These are phyloP conservation scores for Pseudopipra pipra DNA, from an alignment of 2,113 vertebrate species.

Conservation along the genomic window DNA sequence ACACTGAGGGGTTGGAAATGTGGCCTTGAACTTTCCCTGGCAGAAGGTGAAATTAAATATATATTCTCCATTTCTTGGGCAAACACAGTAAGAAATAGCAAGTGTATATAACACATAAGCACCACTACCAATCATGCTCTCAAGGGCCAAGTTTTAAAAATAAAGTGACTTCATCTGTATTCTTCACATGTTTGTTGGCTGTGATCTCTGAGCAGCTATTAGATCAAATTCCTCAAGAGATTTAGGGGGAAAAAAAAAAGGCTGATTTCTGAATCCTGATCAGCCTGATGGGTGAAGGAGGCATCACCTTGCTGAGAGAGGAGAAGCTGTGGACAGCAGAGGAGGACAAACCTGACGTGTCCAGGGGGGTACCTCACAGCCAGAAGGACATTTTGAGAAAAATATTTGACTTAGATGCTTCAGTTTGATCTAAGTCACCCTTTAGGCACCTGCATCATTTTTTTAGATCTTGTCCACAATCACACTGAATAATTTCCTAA, in stretches of 20 bases:
- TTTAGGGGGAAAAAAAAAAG: not conserved
- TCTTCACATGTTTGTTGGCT: conserved; percentile 34
- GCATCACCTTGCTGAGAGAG: not conserved
- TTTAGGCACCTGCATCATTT: not conserved
- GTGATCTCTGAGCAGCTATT: conserved; percentile 34
- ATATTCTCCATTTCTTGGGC: conserved; percentile 26
- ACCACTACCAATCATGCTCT: conserved; percentile 20
- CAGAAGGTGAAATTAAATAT: conserved; percentile 42
- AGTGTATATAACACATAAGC: not conserved
- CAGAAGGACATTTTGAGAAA: not conserved
- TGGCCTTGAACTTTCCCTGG: not conserved
- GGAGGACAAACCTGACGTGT: not conserved
- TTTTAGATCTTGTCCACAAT: not conserved
- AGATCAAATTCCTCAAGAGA: conserved; percentile 20
- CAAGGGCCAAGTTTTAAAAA: conserved; percentile 51
- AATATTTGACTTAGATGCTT: not conserved
- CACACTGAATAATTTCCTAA: not conserved
- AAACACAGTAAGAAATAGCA: not conserved
- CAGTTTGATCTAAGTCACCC: not conserved
- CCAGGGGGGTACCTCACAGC: not conserved
- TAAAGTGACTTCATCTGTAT: conserved; percentile 54
- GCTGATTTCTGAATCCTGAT: not conserved
- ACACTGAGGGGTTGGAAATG: not conserved
- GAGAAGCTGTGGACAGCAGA: not conserved
- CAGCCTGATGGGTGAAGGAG: not conserved